phyloP scores from a whole-genome alignment of 2,797 vertebrate genomes.

The Otolemur crassicaudatus region DNA sequence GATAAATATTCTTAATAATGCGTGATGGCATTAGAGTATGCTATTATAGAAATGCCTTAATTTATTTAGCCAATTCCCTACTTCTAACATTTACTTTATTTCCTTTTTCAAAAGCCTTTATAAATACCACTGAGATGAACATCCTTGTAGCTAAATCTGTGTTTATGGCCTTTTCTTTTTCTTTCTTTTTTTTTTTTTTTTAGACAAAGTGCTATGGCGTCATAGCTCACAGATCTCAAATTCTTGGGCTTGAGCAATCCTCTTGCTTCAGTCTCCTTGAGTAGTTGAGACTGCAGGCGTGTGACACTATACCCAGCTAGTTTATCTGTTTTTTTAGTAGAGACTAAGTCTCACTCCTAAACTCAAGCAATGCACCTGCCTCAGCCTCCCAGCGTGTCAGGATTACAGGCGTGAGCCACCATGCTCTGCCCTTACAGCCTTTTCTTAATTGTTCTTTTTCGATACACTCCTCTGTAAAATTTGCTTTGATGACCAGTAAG shows the following conservation, averaged over 20 bases:
- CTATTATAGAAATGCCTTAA: background rate
- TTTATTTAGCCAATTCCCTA: conserved; percentile 14
- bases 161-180: conserved; percentile 24
- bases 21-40: background rate
- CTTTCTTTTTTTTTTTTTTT: background rate
- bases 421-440: background rate
- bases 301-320: too few relatives aligned
- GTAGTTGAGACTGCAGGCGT: too few relatives aligned
- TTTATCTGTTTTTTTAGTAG: too few relatives aligned
- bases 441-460: conserved; percentile 45
- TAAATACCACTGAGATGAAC: conserved; percentile 41
- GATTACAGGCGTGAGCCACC: too few relatives aligned
- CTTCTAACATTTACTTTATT: conserved; percentile 22
- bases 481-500: conserved; percentile 12
- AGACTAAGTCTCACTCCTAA: too few relatives aligned
- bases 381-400: too few relatives aligned
- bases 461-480: background rate
- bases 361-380: too few relatives aligned
- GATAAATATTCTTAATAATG: background rate
- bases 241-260: too few relatives aligned
- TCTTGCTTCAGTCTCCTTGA: too few relatives aligned
- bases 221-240: too few relatives aligned
- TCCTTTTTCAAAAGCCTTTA: conserved; percentile 40
- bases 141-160: conserved; percentile 36
- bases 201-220: too few relatives aligned